Base-by-base conservation (phyloP, 92 coral and sea anemone species). In the Plumapathes pennacea region DNA sequence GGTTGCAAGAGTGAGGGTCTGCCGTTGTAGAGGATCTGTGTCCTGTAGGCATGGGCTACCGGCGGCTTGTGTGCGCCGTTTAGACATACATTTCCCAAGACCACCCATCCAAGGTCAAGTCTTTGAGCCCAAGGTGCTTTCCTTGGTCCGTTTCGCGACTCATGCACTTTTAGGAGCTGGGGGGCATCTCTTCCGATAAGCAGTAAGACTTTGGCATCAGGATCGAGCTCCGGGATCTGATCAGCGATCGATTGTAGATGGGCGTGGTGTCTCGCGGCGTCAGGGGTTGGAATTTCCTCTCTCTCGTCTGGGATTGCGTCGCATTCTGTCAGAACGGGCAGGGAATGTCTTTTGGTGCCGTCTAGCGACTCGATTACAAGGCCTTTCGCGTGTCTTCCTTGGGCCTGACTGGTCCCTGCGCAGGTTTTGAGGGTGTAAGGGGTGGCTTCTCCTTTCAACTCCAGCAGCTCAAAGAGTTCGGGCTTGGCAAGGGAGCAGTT, bases 161-260 rank as follows among this genome's bases (percentile, higher is more conserved):
- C 59, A 32, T 67, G 72, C 8, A 73, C 26, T 60, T 71, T 66
- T 46, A 65, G 82, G 1, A 80, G 76, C n/a, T 57, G 80, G 11
- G 62, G 80, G 1, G 57, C 69, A 17, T 64, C 69, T 57, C 80
- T 63, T 3, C 80, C 86, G 12, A 79, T n/a, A 20, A 62, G 63
- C 32, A 63, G 51, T 13, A 79, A 40, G 11, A 78, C 57, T 7
- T 80, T 75, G 0, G 46, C 77, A 2, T 27, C 13, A 46, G 7
- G 36, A 30, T 66, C 41, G 10, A 73, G 43, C 48, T 56, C 73
- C 14, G 68, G 68, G 12, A 65, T 51, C 49, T 54, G 4, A 7
- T 36, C 69, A 11, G 69, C 70, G 11, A 65, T 65, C 23, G 1
- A 0, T 10, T 36, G 4, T 21, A 74, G 46, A 20, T 64, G 81